phyloP scores from a whole-genome alignment of 92 coral and sea anemone species.

The Palythoa grandis region DNA sequence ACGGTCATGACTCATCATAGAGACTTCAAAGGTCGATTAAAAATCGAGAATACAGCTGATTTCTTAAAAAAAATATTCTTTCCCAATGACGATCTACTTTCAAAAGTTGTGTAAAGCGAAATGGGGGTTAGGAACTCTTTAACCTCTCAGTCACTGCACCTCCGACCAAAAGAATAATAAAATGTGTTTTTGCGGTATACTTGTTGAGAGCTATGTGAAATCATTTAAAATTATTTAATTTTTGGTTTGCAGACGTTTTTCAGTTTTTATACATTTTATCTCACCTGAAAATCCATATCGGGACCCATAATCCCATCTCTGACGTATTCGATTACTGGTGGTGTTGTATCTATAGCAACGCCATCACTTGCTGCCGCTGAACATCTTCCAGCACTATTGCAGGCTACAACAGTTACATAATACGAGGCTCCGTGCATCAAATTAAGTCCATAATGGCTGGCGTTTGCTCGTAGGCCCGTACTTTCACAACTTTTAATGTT shows the following conservation, averaged over 20 bases:
- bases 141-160: no score
- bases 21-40: no score
- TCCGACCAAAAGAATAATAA: no score
- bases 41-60: no score
- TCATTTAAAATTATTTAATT: no score
- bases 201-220: no score
- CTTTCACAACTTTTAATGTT: slow-evolving; percentile 89
- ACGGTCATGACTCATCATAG: no score
- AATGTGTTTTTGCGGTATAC: no score
- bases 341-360: slow-evolving; percentile 87
- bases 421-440: slow-evolving; percentile 76
- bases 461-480: slow-evolving; percentile 80
- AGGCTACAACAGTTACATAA: slow-evolving; percentile 91
- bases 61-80: no score
- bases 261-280: not conserved
- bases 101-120: no score
- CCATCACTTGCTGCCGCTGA: slow-evolving; percentile 90
- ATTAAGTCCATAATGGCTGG: slow-evolving; percentile 79
- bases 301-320: slow-evolving; percentile 98
- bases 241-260: not conserved
- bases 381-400: slow-evolving; percentile 93
- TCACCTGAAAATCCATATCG: slow-evolving; percentile 95
- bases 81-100: no score
- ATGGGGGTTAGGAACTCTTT: no score
- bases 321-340: slow-evolving; percentile 87